Evolutionary conservation across 2,888 invertebrate species (phyloP).

Genomic region (Protonemura montana): DNA sequence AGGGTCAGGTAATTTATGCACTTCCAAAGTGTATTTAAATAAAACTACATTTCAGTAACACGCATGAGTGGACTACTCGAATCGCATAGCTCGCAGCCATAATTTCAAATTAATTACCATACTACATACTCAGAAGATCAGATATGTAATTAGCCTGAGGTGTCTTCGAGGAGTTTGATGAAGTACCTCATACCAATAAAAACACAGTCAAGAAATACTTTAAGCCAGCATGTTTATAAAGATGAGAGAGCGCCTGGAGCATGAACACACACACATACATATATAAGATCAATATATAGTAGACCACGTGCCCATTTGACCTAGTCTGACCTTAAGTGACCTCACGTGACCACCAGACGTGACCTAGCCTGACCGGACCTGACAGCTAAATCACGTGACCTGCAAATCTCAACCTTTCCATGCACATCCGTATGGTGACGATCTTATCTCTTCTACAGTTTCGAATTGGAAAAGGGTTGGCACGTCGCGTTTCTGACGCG

Average conservation of each 20-base stretch:
- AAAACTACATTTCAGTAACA: neutral
- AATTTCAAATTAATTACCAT: neutral
- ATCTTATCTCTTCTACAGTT: no score
- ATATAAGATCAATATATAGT: neutral
- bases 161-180: neutral
- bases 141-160: neutral
- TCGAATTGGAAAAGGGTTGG: neutral
- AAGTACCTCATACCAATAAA: neutral
- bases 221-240: neutral
- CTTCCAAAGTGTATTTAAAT: neutral
- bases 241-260: neutral
- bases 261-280: neutral
- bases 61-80: neutral
- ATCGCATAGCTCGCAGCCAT: neutral
- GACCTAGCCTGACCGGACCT: conserved; percentile 20
- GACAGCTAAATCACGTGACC: neutral
- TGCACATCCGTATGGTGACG: no score
- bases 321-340: conserved; percentile 25
- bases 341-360: conserved; percentile 14
- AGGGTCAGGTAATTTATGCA: neutral
- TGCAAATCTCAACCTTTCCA: no score
- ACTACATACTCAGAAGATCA: neutral
- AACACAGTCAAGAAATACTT: neutral
- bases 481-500: neutral
- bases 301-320: conserved; percentile 12